phyloP scores from a whole-genome alignment of 1,140 invertebrate genomes.

The Temnothorax nylanderi region DNA sequence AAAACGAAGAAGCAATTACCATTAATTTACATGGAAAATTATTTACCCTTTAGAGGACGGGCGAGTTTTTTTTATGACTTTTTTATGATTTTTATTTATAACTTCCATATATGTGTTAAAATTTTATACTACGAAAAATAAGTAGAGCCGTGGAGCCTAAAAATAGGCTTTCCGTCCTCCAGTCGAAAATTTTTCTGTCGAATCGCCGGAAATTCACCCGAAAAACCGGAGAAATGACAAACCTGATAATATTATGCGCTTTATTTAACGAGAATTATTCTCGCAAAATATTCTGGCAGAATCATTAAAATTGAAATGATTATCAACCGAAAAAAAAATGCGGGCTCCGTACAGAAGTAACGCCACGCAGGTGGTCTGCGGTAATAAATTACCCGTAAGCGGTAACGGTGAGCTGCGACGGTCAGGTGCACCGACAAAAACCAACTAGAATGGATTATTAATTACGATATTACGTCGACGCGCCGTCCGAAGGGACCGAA shows the following conservation, averaged over 20 bases:
- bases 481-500: background rate
- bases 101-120: too few relatives aligned
- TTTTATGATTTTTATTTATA: too few relatives aligned
- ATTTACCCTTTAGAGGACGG: too few relatives aligned
- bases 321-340: conserved; percentile 65
- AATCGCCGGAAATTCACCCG: too few relatives aligned
- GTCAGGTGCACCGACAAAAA: conserved; percentile 79
- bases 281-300: conserved; percentile 35
- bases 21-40: too few relatives aligned
- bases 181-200: too few relatives aligned
- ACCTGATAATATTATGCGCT: background rate
- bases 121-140: too few relatives aligned
- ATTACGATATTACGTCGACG: conserved; percentile 79
- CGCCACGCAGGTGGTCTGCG: conserved; percentile 73
- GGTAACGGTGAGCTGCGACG: conserved; percentile 72
- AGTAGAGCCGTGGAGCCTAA: too few relatives aligned
- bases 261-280: background rate
- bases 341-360: conserved; percentile 64
- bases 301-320: conserved; percentile 54
- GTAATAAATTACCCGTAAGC: conserved; percentile 80
- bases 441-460: conserved; percentile 83
- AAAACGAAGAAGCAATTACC: too few relatives aligned
- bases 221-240: too few relatives aligned
- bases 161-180: too few relatives aligned
- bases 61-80: too few relatives aligned